Conservation (phyloP, 2,888 invertebrate genomes). For the Serripes groenlandicus region DNA sequence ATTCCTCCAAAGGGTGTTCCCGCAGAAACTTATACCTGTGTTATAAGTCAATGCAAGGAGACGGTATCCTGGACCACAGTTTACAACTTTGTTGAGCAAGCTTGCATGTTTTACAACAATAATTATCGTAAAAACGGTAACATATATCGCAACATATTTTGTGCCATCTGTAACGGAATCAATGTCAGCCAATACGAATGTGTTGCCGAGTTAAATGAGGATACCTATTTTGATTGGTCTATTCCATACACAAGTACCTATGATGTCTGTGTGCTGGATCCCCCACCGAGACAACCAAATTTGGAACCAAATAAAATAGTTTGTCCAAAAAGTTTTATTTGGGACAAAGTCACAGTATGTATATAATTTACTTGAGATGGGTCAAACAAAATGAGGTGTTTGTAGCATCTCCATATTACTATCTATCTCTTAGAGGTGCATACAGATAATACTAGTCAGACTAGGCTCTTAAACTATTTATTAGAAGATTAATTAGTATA, state of each 20-base stretch:
- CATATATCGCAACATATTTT: neutral
- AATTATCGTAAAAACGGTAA: neutral
- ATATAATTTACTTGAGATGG: too few species aligned
- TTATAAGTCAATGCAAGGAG: neutral
- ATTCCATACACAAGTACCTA: neutral
- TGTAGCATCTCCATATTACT: too few species aligned
- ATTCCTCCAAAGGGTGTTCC: slow-evolving; percentile 2
- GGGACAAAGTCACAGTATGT: slow-evolving; percentile 2
- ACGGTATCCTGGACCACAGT: neutral
- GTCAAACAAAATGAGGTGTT: too few species aligned
- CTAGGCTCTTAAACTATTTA: too few species aligned
- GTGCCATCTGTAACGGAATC: neutral
- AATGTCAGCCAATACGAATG: neutral
- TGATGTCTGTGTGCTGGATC: neutral
- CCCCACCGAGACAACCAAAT: neutral
- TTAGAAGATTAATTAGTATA: too few species aligned
- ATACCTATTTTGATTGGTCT: neutral
- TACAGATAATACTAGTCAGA: too few species aligned
- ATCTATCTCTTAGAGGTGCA: too few species aligned
- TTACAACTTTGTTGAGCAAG: neutral
- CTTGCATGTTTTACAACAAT: neutral
- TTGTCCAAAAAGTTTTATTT: neutral
- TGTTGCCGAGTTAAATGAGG: neutral
- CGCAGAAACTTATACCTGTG: neutral
- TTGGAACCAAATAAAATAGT: too few species aligned